Conservation (phyloP, 2,888 invertebrate species). For the Ennomos erosarius region DNA sequence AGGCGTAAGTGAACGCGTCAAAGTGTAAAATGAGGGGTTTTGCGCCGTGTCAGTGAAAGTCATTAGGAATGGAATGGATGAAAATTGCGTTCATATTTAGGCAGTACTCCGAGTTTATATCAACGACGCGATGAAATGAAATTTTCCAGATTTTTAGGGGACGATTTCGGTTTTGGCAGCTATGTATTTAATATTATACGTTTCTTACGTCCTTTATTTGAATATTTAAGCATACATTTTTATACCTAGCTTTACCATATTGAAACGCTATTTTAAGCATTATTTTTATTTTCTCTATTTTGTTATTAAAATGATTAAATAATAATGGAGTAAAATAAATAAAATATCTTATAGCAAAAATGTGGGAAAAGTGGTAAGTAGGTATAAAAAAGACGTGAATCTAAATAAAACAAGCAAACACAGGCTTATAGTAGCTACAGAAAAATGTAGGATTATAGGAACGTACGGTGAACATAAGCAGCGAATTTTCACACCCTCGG, state of each 20-base stretch:
- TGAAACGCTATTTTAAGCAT: too few species aligned
- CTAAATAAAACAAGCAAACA: background rate
- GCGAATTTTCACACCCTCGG: slow-evolving; percentile 78
- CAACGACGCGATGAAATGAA: slow-evolving; percentile 75
- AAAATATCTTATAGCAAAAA: too few species aligned
- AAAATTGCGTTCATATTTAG: slow-evolving; percentile 83
- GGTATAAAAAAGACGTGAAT: background rate
- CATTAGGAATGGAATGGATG: slow-evolving; percentile 84
- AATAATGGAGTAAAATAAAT: too few species aligned
- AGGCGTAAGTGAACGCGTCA: slow-evolving; percentile 84
- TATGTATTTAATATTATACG: too few species aligned
- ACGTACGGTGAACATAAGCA: slow-evolving; percentile 69
- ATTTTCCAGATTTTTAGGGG: slow-evolving; percentile 61
- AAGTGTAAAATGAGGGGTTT: slow-evolving; percentile 85
- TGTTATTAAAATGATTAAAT: too few species aligned
- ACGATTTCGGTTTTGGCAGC: slow-evolving; percentile 21
- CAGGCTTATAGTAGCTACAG: slow-evolving; percentile 2
- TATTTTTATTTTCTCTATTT: too few species aligned
- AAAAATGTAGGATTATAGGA: slow-evolving; percentile 40
- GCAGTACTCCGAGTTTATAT: slow-evolving; percentile 76
- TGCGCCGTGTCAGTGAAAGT: slow-evolving; percentile 83
- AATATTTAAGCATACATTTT: too few species aligned
- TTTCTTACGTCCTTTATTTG: too few species aligned
- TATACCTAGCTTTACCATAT: too few species aligned
- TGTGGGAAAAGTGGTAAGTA: slow-evolving; percentile 14